phyloP scores from a whole-genome alignment of 1,140 invertebrate species.

The Elysia chlorotica region DNA sequence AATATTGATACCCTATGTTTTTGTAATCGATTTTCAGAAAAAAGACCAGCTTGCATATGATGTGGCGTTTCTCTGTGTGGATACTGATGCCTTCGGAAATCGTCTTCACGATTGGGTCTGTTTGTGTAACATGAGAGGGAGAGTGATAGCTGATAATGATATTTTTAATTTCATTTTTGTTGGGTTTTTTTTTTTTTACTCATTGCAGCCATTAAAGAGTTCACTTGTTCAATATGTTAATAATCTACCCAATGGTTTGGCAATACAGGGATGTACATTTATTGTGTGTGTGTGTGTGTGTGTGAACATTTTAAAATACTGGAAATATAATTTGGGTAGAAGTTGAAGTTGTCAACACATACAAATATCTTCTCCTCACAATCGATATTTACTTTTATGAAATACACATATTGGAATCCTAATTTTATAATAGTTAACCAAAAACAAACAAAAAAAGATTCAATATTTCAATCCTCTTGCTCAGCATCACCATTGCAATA shows the following conservation, averaged over 20 bases:
- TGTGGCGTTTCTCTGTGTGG: slow-evolving; percentile 14
- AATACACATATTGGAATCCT: too few species aligned
- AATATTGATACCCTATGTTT: too few species aligned
- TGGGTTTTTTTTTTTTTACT: not conserved
- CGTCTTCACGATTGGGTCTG: not conserved
- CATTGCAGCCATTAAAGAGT: not conserved
- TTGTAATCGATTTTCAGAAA: too few species aligned
- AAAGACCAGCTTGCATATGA: slow-evolving; percentile 9
- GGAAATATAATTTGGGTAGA: too few species aligned
- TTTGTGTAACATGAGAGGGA: too few species aligned
- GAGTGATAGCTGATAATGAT: not conserved
- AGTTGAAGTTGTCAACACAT: not conserved
- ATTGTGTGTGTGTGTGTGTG: not conserved
- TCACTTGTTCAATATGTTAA: not conserved
- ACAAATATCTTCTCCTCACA: not conserved
- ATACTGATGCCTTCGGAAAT: not conserved
- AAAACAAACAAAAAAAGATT: too few species aligned
- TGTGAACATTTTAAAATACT: too few species aligned
- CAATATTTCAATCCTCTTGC: too few species aligned
- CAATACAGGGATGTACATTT: not conserved
- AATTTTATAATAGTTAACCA: too few species aligned
- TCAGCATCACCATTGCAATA: too few species aligned
- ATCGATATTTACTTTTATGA: too few species aligned
- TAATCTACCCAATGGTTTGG: not conserved
- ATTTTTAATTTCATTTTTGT: not conserved